Evolutionary conservation across 2,888 invertebrate genomes (phyloP), one percentile per base, ranked within the genome.

Genomic region (Belgica antarctica): DNA sequence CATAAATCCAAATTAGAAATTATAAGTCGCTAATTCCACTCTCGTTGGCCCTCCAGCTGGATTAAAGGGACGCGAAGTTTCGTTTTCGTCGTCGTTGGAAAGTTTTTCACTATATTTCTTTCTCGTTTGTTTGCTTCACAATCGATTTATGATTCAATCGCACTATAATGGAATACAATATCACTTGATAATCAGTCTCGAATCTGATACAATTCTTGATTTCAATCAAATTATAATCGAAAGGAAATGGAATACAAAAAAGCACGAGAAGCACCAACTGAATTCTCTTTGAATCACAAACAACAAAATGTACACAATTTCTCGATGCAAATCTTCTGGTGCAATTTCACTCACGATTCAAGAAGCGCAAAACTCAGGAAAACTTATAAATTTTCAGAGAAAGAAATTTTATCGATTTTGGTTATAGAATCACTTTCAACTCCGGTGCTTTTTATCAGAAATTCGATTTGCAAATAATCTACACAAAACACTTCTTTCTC

Each of bases 1-100:
- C 31, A 68, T 68, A 68, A 68, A 68, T 68, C 68, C 68, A 57
- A 68, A 57, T 68, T 46, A 65, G 24, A 19, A 65, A 22, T 19
- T 19, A 59, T 59, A 59, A 59, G 27, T 59, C 59, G 59, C 59
- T 19, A n/a, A 12, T n/a, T 7, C 52, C n/a, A 52, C 7, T 52
- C 19, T n/a, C 22, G 7, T 52, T 52, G 52, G 19, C 22, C 17
- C 52, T 52, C 52, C 22, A 52, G 22, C 22, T 17, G 22, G 52
- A 52, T 52, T 52, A 52, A 52, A 22, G n/a, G 52, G 52, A 52
- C n/a, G n/a, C n/a, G n/a, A n/a, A n/a, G n/a, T 22, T 52, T 52
- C 15, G 10, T 41, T 41, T 41, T 41, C 15, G 41, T 31, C 52
- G 17, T 52, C 34, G 52, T 19, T 52, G 22, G 22, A 52, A 52